Conservation (phyloP, 2,797 vertebrate genomes). For the Cirrhinus molitorella region DNA sequence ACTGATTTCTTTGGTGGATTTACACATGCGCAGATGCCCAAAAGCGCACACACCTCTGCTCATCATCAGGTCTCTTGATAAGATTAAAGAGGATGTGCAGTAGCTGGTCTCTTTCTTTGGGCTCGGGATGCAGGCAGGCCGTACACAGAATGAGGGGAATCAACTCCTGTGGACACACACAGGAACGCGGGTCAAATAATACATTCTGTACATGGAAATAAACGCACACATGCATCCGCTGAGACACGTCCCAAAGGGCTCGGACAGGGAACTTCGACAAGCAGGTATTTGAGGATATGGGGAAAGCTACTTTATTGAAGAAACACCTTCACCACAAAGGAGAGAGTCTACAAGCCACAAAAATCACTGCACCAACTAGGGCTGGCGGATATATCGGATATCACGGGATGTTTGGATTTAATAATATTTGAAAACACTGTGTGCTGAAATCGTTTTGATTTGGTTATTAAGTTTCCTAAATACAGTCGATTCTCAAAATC, state of each 20-base stretch:
- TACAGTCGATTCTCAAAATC: neutral
- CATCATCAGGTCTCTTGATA: conserved; percentile 97
- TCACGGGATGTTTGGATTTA: neutral
- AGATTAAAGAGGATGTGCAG: conserved; percentile 99
- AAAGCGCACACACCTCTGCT: conserved; percentile 86
- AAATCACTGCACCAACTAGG: conserved; percentile 20
- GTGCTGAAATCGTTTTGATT: neutral
- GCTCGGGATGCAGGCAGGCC: conserved; percentile 97
- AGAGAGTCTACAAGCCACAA: conserved; percentile 20
- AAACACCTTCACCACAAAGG: conserved; percentile 38
- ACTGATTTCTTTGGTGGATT: neutral
- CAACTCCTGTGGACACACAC: conserved; percentile 83
- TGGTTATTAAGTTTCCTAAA: neutral
- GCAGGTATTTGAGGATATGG: conserved; percentile 24
- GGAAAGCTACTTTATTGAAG: neutral
- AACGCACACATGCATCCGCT: conserved; percentile 30
- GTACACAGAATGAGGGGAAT: conserved; percentile 98
- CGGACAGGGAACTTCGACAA: conserved; percentile 11
- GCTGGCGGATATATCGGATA: neutral
- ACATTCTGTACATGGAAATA: neutral
- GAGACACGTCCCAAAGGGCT: conserved; percentile 3
- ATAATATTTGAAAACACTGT: neutral
- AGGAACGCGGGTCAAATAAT: conserved; percentile 39
- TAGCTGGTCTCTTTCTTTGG: conserved; percentile 98
- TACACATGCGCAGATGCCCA: conserved; percentile 30